These are phyloP conservation scores for Indicator maculatus DNA, from an alignment of 2,113 vertebrate species.

Conservation along the genomic window DNA sequence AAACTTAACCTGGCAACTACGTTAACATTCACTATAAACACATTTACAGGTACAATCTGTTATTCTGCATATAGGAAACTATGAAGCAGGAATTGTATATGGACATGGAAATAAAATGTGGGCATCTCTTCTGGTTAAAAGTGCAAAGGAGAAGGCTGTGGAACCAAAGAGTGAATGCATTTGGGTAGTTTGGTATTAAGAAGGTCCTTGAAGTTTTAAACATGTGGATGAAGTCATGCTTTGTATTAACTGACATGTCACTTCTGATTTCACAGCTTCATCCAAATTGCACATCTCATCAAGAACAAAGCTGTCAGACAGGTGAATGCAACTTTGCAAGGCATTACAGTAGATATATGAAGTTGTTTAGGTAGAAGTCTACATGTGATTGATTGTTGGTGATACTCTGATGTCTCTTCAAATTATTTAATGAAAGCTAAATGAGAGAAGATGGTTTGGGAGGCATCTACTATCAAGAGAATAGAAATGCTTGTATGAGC, in stretches of 20 bases:
- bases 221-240: background rate
- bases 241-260: background rate
- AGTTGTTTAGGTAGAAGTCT: background rate
- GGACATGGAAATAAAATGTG: background rate
- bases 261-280: background rate
- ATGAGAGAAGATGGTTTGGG: background rate
- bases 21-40: constrained; percentile 40
- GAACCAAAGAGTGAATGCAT: background rate
- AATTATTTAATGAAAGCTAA: background rate
- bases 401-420: background rate
- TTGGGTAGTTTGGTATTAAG: background rate
- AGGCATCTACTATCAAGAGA: background rate
- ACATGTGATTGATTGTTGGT: rapidly evolving
- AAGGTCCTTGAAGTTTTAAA: background rate
- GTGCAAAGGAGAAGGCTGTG: constrained; percentile 36
- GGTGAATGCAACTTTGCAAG: background rate
- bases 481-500: background rate
- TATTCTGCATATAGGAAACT: constrained; percentile 46
- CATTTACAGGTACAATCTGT: constrained; percentile 30
- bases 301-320: background rate
- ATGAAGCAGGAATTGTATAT: background rate
- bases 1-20: constrained; percentile 25
- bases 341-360: background rate
- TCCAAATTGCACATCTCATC: constrained; percentile 13
- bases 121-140: constrained; percentile 13